phyloP scores from a whole-genome alignment of 2,888 invertebrate genomes.

The Pheosia tremula region DNA sequence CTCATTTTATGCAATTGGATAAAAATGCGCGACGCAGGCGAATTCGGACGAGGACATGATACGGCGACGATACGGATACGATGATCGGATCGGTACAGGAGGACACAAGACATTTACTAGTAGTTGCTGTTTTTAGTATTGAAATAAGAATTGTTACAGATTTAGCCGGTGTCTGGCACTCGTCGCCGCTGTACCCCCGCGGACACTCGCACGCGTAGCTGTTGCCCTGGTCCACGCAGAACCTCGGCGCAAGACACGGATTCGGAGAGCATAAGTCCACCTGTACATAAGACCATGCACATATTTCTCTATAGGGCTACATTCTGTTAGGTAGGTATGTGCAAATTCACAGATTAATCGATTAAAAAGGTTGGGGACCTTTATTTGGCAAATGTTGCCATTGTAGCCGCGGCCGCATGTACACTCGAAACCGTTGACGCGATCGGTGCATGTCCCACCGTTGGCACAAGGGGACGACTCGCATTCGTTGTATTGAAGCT shows the following conservation, averaged over 20 bases:
- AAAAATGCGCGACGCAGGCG: too few species aligned
- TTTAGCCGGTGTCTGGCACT: constrained; percentile 87
- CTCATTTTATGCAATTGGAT: too few species aligned
- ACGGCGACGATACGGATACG: too few species aligned
- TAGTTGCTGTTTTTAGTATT: background rate
- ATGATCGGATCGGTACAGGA: too few species aligned
- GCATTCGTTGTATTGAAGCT: constrained; percentile 91
- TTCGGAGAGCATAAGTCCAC: constrained; percentile 88
- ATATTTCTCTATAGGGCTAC: background rate
- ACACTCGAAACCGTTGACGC: constrained; percentile 87
- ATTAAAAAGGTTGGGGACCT: constrained; percentile 71
- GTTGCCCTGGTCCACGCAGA: constrained; percentile 90
- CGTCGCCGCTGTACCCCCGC: constrained; percentile 87
- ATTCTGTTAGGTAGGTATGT: too few species aligned
- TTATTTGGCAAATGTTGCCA: constrained; percentile 88
- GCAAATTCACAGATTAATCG: too few species aligned
- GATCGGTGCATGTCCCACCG: constrained; percentile 90
- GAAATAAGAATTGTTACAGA: constrained; percentile 80
- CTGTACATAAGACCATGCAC: constrained; percentile 57
- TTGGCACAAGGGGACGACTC: constrained; percentile 90
- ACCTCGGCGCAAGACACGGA: constrained; percentile 87
- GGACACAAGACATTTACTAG: background rate
- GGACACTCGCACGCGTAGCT: constrained; percentile 91
- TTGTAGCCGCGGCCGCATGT: constrained; percentile 88
- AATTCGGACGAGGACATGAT: too few species aligned